Percentiles rank a stretch among this genome's conserved stretches.
Conservation (phyloP, 2,113 vertebrate genomes). For the Opisthocomus hoazin region DNA sequence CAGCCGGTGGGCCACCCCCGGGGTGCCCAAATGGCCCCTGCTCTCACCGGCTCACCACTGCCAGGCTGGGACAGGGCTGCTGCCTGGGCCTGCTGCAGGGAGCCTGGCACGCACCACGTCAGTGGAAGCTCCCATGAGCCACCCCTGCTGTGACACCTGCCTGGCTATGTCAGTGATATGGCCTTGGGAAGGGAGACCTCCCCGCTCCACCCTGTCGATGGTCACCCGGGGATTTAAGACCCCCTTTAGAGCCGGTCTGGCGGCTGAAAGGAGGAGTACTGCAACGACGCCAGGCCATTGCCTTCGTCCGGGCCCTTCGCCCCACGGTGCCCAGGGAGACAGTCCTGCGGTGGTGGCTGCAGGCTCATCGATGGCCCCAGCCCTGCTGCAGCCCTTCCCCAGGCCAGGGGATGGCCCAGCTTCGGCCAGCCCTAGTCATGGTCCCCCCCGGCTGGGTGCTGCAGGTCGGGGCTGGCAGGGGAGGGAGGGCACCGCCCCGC, state of each 20-base stretch:
- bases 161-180: neutral
- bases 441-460: too few relatives aligned
- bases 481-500: rapidly evolving
- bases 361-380: rapidly evolving
- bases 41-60: neutral
- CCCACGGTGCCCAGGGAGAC: rapidly evolving
- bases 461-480: rapidly evolving
- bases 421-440: neutral
- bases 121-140: rapidly evolving
- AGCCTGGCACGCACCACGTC: neutral
- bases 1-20: rapidly evolving
- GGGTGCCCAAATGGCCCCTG: rapidly evolving
- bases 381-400: neutral
- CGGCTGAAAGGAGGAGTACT: neutral
- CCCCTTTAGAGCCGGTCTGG: neutral
- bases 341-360: rapidly evolving
- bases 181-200: neutral
- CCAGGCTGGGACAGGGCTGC: neutral
- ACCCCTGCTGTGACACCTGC: rapidly evolving
- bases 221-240: rapidly evolving
- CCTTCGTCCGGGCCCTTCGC: neutral
- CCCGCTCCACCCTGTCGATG: neutral
- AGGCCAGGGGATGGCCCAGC: neutral
- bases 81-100: neutral
- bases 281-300: too few relatives aligned